phyloP scores from a whole-genome alignment of 2,113 vertebrate genomes.

The Otocyon megalotis region DNA sequence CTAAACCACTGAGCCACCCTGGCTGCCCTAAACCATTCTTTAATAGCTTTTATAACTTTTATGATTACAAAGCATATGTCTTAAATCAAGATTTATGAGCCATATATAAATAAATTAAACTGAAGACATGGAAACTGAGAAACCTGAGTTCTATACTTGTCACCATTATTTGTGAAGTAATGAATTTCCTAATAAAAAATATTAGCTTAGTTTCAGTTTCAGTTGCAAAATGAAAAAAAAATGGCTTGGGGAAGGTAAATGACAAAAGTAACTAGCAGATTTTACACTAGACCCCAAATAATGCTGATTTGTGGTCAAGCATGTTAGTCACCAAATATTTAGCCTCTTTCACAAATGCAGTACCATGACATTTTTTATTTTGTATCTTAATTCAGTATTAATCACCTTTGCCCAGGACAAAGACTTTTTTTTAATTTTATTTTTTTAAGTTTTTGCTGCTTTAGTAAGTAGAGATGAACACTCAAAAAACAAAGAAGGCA shows the following conservation, averaged over 20 bases:
- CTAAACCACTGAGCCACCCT: too few species aligned
- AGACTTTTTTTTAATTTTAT: background rate
- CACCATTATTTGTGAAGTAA: background rate
- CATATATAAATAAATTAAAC: background rate
- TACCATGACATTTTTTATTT: background rate
- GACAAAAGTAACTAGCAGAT: background rate
- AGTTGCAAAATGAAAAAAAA: constrained; percentile 25
- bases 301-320: background rate
- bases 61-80: background rate
- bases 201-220: background rate
- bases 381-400: background rate
- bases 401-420: background rate
- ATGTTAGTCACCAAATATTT: background rate
- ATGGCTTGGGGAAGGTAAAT: background rate
- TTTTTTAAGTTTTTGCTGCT: background rate
- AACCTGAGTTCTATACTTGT: background rate
- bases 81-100: constrained; percentile 9
- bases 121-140: background rate
- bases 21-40: too few species aligned
- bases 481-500: background rate
- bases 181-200: background rate
- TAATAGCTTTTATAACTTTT: background rate
- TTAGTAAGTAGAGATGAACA: background rate
- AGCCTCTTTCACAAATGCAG: background rate
- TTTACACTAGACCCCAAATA: background rate